A percentile compares a stretch with the other conserved stretches of the same genome.
phyloP scores from a whole-genome alignment of 2,888 invertebrate genomes.

The Macrosiphum euphorbiae region DNA sequence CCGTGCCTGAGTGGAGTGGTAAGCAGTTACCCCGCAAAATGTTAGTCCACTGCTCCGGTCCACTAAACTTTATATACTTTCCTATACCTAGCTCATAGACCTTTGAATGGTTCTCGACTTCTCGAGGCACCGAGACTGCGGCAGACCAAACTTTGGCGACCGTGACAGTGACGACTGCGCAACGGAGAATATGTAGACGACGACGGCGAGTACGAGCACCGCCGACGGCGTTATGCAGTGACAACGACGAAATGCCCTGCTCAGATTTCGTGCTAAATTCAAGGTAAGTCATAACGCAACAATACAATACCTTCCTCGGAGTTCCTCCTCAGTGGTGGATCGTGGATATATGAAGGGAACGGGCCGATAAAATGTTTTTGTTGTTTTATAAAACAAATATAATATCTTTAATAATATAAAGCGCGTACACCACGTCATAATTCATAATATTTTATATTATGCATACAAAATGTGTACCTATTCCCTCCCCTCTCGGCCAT shows the following conservation, averaged over 20 bases:
- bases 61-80: no score
- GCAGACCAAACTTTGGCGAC: neutral
- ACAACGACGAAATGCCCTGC: neutral
- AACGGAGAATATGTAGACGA: neutral
- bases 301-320: neutral
- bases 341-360: neutral
- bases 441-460: no score
- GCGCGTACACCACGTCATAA: no score
- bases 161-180: neutral
- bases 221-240: neutral
- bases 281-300: neutral
- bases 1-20: no score
- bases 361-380: no score
- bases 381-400: no score
- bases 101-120: slow-evolving; percentile 41
- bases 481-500: no score
- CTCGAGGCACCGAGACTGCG: neutral
- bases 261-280: slow-evolving; percentile 41
- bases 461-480: no score
- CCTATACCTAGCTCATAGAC: neutral
- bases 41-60: no score
- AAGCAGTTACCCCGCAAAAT: no score
- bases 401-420: no score
- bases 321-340: neutral
- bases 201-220: neutral